Percentiles rank a stretch among this genome's conserved stretches.
These are phyloP conservation scores for Atherix ibis DNA, from an alignment of 2,888 invertebrate genomes.

Conservation along the genomic window DNA sequence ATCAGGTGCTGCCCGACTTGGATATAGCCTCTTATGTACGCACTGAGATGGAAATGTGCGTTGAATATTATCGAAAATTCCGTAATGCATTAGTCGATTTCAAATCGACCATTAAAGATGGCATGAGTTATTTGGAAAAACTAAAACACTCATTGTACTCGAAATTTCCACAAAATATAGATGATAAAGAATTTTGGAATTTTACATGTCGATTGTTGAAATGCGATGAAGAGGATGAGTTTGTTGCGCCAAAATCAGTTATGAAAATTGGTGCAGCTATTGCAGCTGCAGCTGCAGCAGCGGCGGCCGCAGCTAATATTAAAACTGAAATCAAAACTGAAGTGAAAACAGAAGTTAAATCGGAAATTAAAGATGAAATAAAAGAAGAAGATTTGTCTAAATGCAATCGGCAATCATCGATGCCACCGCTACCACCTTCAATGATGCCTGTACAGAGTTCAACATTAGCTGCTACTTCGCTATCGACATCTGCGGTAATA, in stretches of 20 bases:
- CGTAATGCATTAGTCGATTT: slow-evolving; percentile 51
- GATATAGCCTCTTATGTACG: slow-evolving; percentile 66
- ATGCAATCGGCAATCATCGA: too few relatives aligned
- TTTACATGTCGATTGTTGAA: slow-evolving; percentile 60
- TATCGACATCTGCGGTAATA: too few relatives aligned
- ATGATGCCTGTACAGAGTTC: too few relatives aligned
- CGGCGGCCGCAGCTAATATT: too few relatives aligned
- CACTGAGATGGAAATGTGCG: slow-evolving; percentile 71
- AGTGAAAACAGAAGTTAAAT: slow-evolving; percentile 12
- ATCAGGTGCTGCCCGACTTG: slow-evolving; percentile 66
- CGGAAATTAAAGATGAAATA: slow-evolving; percentile 17
- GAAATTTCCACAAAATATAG: slow-evolving; percentile 68
- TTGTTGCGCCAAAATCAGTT: slow-evolving; percentile 36
- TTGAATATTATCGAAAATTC: slow-evolving; percentile 62
- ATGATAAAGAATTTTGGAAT: slow-evolving; percentile 62
- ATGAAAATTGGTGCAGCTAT: slow-evolving; percentile 23
- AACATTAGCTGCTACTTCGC: too few relatives aligned
- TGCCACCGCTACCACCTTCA: too few relatives aligned
- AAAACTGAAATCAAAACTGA: slow-evolving; percentile 19
- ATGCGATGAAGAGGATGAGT: slow-evolving; percentile 54
- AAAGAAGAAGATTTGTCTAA: slow-evolving; percentile 20
- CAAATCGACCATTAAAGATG: slow-evolving; percentile 32
- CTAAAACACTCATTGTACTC: slow-evolving; percentile 64
- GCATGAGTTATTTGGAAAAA: slow-evolving; percentile 69
- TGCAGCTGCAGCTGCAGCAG: too few relatives aligned